Base-by-base conservation (phyloP, 2,888 invertebrate species). In the Seladonia tumulorum region DNA sequence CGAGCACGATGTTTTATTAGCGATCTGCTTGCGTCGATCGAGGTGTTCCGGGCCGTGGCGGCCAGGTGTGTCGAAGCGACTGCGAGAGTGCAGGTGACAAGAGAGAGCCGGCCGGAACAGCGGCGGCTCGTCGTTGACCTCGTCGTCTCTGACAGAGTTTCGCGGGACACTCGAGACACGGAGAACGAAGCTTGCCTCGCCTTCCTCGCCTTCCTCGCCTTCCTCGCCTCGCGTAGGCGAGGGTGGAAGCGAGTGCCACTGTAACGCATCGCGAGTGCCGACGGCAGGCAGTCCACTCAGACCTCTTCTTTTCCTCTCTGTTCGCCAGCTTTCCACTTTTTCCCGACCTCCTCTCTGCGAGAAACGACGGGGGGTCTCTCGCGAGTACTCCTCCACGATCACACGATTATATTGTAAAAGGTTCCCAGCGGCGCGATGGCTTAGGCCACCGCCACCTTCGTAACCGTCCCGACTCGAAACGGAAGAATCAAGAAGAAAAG, bases 281-380 rank as follows among this genome's bases (percentile, higher is more conserved):
- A 76, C 88, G 91, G 80, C 85, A 63, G 86, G 78, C 85, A 63
- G 84, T 81, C 88, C 90, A 91, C 90, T 90, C 91, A 90, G 88
- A 90, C 88, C 87, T 76, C 85, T 82, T 87, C 90, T 82, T 86
- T 78, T 81, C 75, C 63, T 68, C 70, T 78, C 79, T 76, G 45
- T 72, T 70, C 53, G 60, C 29, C 53, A 22, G n/a, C 47, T 53
- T 57, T 82, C 39, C 76, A 45, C 63, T 71, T 70, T 82, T 49
- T 35, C 72, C 22, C 66, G 8, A 47, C 45, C 57, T 35, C n/a
- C 74, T 66, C 45, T n/a, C 25, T 25, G 68, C 79, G 42, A 71
- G 63, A 72, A 83, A 81, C 71, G 68, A 81, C 35, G 68, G 35
- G 22, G 72, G 42, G 77, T 85, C 66, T 73, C 76, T 63, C 76